Conservation (phyloP, 2,113 vertebrate species). For the Nyctereutes procyonoides region DNA sequence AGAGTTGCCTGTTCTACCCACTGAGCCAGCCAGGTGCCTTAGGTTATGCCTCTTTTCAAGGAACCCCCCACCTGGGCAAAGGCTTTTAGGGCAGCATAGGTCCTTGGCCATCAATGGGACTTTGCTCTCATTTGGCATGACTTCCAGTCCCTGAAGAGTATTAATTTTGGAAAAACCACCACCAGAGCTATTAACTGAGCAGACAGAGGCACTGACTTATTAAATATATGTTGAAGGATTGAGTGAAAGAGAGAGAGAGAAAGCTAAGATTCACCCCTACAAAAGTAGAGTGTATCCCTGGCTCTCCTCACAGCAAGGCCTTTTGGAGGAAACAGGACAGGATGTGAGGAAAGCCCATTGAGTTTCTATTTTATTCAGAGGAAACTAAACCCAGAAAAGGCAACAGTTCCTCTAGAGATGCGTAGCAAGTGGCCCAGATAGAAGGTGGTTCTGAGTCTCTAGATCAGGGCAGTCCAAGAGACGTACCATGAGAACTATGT, state of each 20-base stretch:
- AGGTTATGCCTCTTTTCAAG: neutral
- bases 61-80: neutral
- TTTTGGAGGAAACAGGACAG: neutral
- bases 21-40: no score
- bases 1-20: no score
- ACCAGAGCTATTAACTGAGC: neutral
- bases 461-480: neutral
- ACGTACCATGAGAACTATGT: neutral
- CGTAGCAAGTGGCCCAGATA: neutral
- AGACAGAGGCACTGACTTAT: neutral
- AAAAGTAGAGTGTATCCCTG: neutral
- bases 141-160: neutral
- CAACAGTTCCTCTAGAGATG: neutral
- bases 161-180: neutral
- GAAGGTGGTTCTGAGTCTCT: neutral
- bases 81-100: neutral
- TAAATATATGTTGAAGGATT: neutral
- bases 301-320: neutral
- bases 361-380: neutral
- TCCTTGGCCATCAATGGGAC: neutral
- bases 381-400: neutral
- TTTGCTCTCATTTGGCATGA: neutral
- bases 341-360: fast-evolving
- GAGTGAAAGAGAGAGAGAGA: neutral
- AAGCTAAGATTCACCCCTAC: neutral